Percentiles rank a stretch among this genome's conserved stretches.
These are phyloP conservation scores for Haemorhous mexicanus DNA, from an alignment of 2,113 vertebrate genomes.

Conservation along the genomic window DNA sequence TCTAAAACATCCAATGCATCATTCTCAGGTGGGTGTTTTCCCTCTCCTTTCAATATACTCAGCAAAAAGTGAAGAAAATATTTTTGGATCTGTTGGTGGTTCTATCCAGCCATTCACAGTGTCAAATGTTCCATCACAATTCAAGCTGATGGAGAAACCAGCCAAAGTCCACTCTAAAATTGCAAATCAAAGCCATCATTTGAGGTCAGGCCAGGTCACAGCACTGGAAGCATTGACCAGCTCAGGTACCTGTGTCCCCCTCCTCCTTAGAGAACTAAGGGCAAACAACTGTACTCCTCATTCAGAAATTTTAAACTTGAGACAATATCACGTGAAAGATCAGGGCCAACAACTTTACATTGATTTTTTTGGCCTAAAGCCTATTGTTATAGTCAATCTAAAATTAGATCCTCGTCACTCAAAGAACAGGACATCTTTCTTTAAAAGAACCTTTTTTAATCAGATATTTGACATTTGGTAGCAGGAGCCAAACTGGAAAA, in stretches of 20 bases:
- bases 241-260: neutral
- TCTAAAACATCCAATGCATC: neutral
- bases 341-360: neutral
- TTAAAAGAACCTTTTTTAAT: neutral
- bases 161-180: neutral
- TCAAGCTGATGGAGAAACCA: neutral
- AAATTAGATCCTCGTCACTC: neutral
- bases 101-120: neutral
- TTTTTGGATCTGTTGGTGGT: neutral
- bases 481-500: neutral
- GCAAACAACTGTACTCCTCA: neutral
- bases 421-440: neutral
- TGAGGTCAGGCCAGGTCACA: neutral
- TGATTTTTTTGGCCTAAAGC: neutral
- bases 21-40: neutral
- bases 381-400: neutral
- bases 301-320: neutral
- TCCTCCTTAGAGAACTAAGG: neutral
- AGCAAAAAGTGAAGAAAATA: neutral
- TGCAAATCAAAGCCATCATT: neutral
- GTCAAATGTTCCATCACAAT: neutral
- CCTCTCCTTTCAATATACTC: neutral
- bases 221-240: neutral
- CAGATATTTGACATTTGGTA: neutral
- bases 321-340: neutral